Evolutionary conservation across 2,797 vertebrate genomes (phyloP).

Genomic region (Galaxias olidus): DNA sequence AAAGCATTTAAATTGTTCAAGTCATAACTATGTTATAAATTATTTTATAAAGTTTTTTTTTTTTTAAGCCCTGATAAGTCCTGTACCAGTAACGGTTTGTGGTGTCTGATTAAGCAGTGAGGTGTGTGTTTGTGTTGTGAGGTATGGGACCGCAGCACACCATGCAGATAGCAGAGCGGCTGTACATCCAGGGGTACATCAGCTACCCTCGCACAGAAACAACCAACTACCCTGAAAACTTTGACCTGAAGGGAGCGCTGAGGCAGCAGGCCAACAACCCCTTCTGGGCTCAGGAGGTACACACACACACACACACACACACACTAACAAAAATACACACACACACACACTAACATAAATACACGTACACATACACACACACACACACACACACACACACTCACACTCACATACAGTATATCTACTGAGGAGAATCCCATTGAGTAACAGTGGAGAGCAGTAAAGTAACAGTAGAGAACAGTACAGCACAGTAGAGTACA

Average conservation of each 20-base stretch:
- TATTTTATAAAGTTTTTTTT: too few species aligned
- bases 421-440: too few species aligned
- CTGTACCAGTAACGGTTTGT: not conserved
- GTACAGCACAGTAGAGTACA: too few species aligned
- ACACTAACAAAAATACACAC: constrained; percentile 18
- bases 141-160: constrained; percentile 95
- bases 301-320: constrained; percentile 42
- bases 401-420: not conserved
- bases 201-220: constrained; percentile 99
- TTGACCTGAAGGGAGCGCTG: constrained; percentile 92
- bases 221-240: constrained; percentile 95
- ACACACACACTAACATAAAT: not conserved
- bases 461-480: too few species aligned
- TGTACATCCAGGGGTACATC: constrained; percentile 97
- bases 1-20: too few species aligned
- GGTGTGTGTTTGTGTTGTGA: constrained; percentile 48
- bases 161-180: constrained; percentile 96
- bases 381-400: not conserved
- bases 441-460: too few species aligned
- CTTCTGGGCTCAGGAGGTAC: constrained; percentile 90
- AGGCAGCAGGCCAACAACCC: constrained; percentile 87
- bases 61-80: too few species aligned
- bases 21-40: too few species aligned
- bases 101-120: not conserved
- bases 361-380: not conserved